Evolutionary conservation across 2,888 invertebrate genomes (phyloP).

Genomic region (Acanthosepion esculentum): DNA sequence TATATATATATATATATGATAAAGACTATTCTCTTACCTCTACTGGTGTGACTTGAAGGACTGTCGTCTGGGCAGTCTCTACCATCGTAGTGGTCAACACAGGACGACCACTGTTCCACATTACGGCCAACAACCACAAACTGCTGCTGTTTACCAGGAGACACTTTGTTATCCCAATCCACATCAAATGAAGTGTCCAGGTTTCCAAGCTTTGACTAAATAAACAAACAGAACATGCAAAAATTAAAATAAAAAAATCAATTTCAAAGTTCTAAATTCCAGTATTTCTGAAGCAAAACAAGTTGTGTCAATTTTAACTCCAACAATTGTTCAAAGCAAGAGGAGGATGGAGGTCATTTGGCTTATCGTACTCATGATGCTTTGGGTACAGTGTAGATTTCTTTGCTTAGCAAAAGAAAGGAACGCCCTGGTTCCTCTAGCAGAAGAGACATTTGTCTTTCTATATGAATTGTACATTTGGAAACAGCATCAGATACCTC

Average conservation of each 20-base stretch:
- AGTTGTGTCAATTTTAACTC: too few relatives aligned
- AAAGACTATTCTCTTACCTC: neutral
- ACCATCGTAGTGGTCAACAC: conserved; percentile 63
- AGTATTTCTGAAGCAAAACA: neutral
- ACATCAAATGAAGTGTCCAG: conserved; percentile 62
- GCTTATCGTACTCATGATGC: too few relatives aligned
- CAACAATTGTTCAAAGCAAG: too few relatives aligned
- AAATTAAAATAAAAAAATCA: neutral
- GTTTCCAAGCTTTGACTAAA: conserved; percentile 57
- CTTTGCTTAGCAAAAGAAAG: too few relatives aligned
- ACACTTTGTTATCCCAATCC: conserved; percentile 50
- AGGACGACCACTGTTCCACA: conserved; percentile 80
- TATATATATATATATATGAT: too few relatives aligned
- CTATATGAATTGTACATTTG: too few relatives aligned
- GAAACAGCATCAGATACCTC: too few relatives aligned
- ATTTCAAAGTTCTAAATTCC: too few relatives aligned
- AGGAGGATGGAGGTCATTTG: too few relatives aligned
- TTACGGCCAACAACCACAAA: conserved; percentile 81
- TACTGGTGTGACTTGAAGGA: conserved; percentile 8
- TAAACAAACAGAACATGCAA: neutral
- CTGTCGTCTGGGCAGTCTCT: conserved; percentile 39
- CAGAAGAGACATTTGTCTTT: too few relatives aligned
- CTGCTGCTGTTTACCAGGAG: conserved; percentile 69
- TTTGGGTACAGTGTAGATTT: too few relatives aligned
- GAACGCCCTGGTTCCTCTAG: too few relatives aligned